Evolutionary conservation across 2,113 vertebrate genomes (phyloP).

Genomic region (Pterophyllum scalare): DNA sequence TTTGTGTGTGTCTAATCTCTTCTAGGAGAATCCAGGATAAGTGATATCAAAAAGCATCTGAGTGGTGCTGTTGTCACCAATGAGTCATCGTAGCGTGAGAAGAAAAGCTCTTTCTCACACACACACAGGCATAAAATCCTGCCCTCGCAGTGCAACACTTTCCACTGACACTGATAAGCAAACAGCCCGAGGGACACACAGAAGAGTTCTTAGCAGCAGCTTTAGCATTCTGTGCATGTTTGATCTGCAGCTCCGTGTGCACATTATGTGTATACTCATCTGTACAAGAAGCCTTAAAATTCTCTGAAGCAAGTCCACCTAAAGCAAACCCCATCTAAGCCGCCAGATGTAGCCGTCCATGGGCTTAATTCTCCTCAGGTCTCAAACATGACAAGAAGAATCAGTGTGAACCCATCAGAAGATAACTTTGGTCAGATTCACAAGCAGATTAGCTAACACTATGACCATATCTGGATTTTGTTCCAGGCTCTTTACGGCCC

Average conservation of each 20-base stretch:
- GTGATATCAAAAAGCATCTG: slow-evolving; percentile 38
- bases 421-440: slow-evolving; percentile 7
- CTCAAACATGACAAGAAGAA: slow-evolving; percentile 8
- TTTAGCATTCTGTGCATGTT: slow-evolving; percentile 13
- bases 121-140: slow-evolving; percentile 32
- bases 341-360: not conserved
- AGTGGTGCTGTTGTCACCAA: slow-evolving; percentile 21
- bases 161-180: slow-evolving; percentile 69
- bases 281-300: not conserved
- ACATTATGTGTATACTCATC: not conserved
- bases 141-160: slow-evolving; percentile 70
- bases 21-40: slow-evolving; percentile 32
- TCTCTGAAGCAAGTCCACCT: not conserved
- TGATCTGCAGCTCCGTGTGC: not conserved
- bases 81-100: slow-evolving; percentile 58
- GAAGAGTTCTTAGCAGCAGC: slow-evolving; percentile 17
- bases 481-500: slow-evolving; percentile 25
- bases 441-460: slow-evolving; percentile 35
- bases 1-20: not conserved
- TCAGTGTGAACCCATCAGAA: slow-evolving; percentile 15
- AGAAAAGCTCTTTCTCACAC: slow-evolving; percentile 34
- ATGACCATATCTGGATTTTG: slow-evolving; percentile 47
- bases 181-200: slow-evolving; percentile 22
- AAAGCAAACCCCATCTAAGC: not conserved
- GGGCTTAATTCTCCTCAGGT: slow-evolving; percentile 8